These are phyloP conservation scores for Fabriciana adippe DNA, from an alignment of 2,888 invertebrate species.

Conservation along the genomic window DNA sequence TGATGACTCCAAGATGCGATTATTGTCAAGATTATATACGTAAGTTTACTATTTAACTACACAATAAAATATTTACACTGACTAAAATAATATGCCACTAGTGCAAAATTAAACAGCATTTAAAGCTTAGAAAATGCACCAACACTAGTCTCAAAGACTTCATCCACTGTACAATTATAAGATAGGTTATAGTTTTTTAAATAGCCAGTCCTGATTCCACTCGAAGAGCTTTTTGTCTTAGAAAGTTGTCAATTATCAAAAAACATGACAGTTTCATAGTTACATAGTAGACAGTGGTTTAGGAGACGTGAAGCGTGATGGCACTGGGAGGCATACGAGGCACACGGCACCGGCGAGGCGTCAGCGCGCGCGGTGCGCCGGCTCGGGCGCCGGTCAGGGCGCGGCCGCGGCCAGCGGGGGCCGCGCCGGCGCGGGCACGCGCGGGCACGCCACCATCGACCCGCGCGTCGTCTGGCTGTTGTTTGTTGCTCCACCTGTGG, in stretches of 20 bases:
- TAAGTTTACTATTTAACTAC: conserved; percentile 13
- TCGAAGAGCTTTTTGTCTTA: too few species aligned
- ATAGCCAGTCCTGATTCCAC: too few species aligned
- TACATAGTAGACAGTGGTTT: conserved; percentile 26
- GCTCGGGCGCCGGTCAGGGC: conserved; percentile 71
- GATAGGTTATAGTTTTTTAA: neutral
- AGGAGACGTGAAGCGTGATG: conserved; percentile 48
- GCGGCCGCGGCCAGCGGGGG: conserved; percentile 74
- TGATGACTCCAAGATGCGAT: conserved; percentile 39
- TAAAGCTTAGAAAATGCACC: conserved; percentile 44
- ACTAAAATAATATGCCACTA: conserved; percentile 24
- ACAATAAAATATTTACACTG: conserved; percentile 21
- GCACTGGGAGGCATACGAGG: conserved; percentile 70
- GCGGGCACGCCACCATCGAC: conserved; percentile 84
- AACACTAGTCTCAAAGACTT: conserved; percentile 29
- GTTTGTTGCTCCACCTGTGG: conserved; percentile 64
- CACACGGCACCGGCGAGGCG: conserved; percentile 63
- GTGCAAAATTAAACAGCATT: conserved; percentile 31
- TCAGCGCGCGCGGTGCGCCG: conserved; percentile 74
- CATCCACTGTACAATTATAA: conserved; percentile 19
- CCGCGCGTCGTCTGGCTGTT: conserved; percentile 66
- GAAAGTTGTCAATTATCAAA: too few species aligned
- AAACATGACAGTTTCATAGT: conserved; percentile 10
- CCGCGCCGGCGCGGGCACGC: conserved; percentile 80
- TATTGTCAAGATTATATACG: conserved; percentile 43